Evolutionary conservation across 2,888 invertebrate species (phyloP).

Genomic region (Drosophila flavopinicola): DNA sequence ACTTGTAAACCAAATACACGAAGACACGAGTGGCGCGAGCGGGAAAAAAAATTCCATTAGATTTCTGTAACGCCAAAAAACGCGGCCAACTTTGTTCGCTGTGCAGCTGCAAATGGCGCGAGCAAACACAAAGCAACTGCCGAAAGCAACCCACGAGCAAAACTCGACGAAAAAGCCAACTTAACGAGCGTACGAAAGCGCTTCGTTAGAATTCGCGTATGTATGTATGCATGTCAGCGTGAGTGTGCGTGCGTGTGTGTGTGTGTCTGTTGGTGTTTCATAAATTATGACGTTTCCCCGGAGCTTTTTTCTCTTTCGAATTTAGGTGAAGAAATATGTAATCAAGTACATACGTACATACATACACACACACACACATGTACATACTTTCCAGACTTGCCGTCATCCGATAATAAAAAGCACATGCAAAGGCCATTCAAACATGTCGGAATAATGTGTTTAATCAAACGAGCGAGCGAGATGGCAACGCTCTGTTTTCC

Average conservation of each 20-base stretch:
- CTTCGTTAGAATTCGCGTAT: constrained; percentile 68
- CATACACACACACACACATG: constrained; percentile 32
- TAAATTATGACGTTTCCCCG: constrained; percentile 73
- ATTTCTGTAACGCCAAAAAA: constrained; percentile 62
- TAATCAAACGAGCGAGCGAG: constrained; percentile 46
- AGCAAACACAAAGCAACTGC: constrained; percentile 61
- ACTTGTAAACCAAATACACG: constrained; percentile 62
- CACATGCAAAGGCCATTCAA: constrained; percentile 70
- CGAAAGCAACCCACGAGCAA: constrained; percentile 56
- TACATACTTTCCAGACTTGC: constrained; percentile 59
- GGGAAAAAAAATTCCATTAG: constrained; percentile 76
- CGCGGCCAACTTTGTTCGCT: constrained; percentile 78
- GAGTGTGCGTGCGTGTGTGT: constrained; percentile 13
- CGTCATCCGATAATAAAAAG: constrained; percentile 71
- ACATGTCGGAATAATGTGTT: constrained; percentile 50
- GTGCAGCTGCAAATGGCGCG: constrained; percentile 81
- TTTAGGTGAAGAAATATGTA: constrained; percentile 63
- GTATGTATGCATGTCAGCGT: constrained; percentile 24
- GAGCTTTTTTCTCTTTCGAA: constrained; percentile 63
- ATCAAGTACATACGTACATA: constrained; percentile 37
- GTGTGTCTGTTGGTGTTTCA: constrained; percentile 54
- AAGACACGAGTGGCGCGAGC: constrained; percentile 6
- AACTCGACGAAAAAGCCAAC: constrained; percentile 59
- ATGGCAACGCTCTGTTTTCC: constrained; percentile 27
- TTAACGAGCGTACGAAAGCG: constrained; percentile 51